A percentile compares a stretch with the other conserved stretches of the same genome.
phyloP scores from a whole-genome alignment of 2,888 invertebrate species.

The Eristalis intricaria region DNA sequence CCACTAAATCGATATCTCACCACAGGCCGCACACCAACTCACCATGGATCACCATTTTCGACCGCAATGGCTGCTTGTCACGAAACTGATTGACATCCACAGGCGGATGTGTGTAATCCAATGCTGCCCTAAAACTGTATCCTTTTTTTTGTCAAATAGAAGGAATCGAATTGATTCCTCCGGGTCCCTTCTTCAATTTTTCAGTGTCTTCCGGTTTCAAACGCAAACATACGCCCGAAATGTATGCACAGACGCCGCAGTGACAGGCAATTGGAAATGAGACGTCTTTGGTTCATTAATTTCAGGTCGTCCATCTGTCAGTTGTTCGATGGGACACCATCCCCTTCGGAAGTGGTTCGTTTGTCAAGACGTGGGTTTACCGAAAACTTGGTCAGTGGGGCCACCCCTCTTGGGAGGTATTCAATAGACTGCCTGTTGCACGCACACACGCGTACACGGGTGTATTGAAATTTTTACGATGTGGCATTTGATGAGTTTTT shows the following conservation, averaged over 20 bases:
- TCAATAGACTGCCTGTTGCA: neutral
- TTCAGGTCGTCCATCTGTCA: no score
- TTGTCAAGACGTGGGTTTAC: no score
- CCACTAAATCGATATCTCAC: slow-evolving; percentile 15
- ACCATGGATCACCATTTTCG: neutral
- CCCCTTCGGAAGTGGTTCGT: no score
- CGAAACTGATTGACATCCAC: slow-evolving; percentile 7
- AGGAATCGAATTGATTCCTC: neutral
- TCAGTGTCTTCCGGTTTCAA: slow-evolving; percentile 10
- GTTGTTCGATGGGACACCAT: no score
- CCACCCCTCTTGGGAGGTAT: neutral
- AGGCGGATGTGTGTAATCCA: neutral
- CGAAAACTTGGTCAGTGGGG: no score
- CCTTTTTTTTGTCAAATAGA: slow-evolving; percentile 11
- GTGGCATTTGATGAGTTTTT: neutral
- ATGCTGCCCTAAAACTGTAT: slow-evolving; percentile 3
- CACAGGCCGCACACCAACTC: neutral
- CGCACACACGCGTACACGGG: neutral
- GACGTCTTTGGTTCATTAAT: no score
- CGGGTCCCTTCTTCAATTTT: slow-evolving; percentile 22
- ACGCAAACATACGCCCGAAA: neutral
- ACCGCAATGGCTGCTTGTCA: slow-evolving; percentile 16
- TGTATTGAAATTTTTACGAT: neutral
- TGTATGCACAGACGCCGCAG: no score
- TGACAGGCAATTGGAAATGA: no score